phyloP scores from a whole-genome alignment of 2,113 vertebrate species.

The Larimichthys crocea region DNA sequence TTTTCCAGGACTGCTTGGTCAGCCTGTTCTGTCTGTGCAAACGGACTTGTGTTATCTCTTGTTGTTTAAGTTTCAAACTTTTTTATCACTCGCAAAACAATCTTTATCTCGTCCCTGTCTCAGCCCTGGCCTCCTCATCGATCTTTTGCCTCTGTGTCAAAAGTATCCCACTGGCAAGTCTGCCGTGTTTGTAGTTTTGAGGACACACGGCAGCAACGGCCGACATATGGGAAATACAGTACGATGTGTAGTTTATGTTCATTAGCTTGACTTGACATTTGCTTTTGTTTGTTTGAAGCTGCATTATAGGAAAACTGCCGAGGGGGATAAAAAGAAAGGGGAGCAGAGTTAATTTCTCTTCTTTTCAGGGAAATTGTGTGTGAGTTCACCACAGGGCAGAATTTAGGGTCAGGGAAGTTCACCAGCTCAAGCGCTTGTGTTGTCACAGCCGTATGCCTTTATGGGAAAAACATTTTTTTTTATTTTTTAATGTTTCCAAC shows the following conservation, averaged over 20 bases:
- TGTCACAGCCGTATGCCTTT: constrained; percentile 57
- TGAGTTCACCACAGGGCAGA: constrained; percentile 63
- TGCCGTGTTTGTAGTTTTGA: constrained; percentile 16
- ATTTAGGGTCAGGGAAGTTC: constrained; percentile 62
- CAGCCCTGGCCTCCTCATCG: constrained; percentile 58
- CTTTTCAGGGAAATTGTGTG: constrained; percentile 37
- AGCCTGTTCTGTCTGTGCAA: constrained; percentile 57
- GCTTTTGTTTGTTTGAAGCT: constrained; percentile 6
- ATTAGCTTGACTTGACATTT: neutral
- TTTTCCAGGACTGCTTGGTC: constrained; percentile 59
- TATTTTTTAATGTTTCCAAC: constrained; percentile 19
- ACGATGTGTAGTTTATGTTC: neutral
- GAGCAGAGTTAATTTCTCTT: constrained; percentile 12
- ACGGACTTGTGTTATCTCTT: constrained; percentile 45
- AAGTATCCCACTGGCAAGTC: constrained; percentile 4
- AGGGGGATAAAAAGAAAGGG: neutral
- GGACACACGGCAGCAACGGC: neutral
- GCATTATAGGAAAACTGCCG: neutral
- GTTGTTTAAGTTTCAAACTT: constrained; percentile 62
- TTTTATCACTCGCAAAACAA: constrained; percentile 66
- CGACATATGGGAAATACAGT: neutral
- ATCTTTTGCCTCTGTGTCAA: constrained; percentile 36
- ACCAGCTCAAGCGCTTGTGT: constrained; percentile 48
- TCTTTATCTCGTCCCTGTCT: constrained; percentile 66
- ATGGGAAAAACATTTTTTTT: constrained; percentile 4